Conservation (phyloP, 1,140 invertebrate species). For the Propsilocerus akamusi region DNA sequence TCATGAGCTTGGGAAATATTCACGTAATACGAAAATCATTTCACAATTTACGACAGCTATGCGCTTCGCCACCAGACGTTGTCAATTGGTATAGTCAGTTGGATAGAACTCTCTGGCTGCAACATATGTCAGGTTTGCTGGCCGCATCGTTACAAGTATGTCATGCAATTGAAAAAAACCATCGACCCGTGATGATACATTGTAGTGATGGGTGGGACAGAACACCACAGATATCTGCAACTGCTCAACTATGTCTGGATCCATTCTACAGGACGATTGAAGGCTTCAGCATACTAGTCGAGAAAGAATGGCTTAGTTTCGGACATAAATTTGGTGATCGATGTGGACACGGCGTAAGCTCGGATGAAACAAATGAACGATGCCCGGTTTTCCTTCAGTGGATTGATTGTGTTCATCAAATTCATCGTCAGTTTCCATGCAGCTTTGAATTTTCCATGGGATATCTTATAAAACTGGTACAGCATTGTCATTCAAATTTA, state of each 20-base stretch:
- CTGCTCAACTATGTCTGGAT: conserved; percentile 82
- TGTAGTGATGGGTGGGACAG: conserved; percentile 96
- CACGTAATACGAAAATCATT: conserved; percentile 83
- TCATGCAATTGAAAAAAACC: conserved; percentile 61
- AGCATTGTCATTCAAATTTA: conserved; percentile 88
- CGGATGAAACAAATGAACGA: conserved; percentile 72
- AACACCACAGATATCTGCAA: conserved; percentile 82
- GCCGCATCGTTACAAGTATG: conserved; percentile 62
- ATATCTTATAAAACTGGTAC: conserved; percentile 84
- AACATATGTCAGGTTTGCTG: conserved; percentile 68
- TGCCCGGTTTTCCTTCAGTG: conserved; percentile 96
- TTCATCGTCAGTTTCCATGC: conserved; percentile 74
- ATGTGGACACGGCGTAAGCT: conserved; percentile 66
- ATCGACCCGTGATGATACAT: conserved; percentile 81
- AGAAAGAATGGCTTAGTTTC: conserved; percentile 91
- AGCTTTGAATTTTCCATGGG: conserved; percentile 89
- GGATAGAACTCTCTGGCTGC: conserved; percentile 79
- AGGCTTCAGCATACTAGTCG: conserved; percentile 81
- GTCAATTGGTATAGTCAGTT: conserved; percentile 72
- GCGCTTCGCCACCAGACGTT: conserved; percentile 53
- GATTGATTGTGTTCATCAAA: conserved; percentile 91
- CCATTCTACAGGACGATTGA: conserved; percentile 82
- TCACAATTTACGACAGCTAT: conserved; percentile 53
- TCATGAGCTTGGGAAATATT: conserved; percentile 95
- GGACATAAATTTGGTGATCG: conserved; percentile 95